phyloP scores from a whole-genome alignment of 2,113 vertebrate genomes.

The Bambusicola thoracicus region DNA sequence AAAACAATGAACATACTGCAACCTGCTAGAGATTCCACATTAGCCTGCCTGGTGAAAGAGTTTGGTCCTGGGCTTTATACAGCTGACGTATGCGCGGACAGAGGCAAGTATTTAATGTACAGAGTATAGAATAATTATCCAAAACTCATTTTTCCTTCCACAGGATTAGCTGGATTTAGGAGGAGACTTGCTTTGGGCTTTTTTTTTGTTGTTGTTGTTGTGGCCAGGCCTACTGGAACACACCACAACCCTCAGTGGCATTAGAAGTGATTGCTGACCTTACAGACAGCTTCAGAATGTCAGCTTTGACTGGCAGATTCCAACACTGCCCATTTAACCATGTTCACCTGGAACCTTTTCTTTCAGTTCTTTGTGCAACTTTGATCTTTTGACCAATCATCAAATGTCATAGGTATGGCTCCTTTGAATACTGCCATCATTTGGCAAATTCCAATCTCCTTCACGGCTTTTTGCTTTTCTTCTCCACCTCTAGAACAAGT shows the following conservation, averaged over 20 bases:
- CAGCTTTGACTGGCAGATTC: background rate
- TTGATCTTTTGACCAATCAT: background rate
- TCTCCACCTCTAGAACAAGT: background rate
- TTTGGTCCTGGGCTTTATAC: background rate
- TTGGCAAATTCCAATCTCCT: constrained; percentile 56
- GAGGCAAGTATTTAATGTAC: background rate
- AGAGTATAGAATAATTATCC: background rate
- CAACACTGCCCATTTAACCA: background rate
- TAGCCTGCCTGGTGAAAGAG: background rate
- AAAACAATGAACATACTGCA: background rate
- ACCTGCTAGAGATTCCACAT: background rate
- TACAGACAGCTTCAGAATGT: background rate
- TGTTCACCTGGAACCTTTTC: background rate
- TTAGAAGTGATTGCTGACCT: background rate
- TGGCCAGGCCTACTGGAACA: background rate
- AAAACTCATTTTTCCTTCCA: background rate
- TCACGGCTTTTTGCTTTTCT: background rate
- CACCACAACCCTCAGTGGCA: background rate
- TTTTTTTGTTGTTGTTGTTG: background rate
- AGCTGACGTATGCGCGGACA: background rate
- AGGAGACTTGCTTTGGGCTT: background rate
- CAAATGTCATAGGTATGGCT: constrained; percentile 28
- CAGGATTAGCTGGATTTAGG: background rate
- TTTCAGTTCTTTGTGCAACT: background rate
- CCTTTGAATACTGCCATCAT: constrained; percentile 63